These are phyloP conservation scores for Chlorodrepanis virens DNA, from an alignment of 2,113 vertebrate genomes.

Conservation along the genomic window DNA sequence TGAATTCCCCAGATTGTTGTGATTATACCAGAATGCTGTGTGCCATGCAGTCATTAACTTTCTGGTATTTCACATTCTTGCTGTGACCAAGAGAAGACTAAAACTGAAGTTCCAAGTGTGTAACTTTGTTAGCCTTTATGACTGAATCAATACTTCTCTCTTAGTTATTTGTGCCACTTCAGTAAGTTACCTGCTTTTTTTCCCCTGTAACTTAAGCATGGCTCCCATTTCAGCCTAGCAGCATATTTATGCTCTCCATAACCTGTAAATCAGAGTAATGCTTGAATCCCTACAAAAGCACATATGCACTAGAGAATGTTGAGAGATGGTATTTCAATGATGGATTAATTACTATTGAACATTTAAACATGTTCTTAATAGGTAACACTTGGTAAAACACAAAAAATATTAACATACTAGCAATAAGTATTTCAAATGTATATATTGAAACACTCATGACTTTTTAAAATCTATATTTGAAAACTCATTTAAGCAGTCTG, in stretches of 20 bases:
- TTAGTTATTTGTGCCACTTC: background rate
- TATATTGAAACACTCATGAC: background rate
- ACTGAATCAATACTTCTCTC: background rate
- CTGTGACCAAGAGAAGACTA: background rate
- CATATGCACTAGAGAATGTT: background rate
- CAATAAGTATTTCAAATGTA: conserved; percentile 20
- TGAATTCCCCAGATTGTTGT: background rate
- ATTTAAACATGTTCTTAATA: background rate
- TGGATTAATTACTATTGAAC: background rate
- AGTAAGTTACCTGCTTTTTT: background rate
- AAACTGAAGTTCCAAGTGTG: background rate
- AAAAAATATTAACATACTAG: background rate
- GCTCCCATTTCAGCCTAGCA: background rate
- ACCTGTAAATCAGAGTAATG: background rate
- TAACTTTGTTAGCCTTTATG: background rate
- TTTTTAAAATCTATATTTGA: conserved; percentile 34
- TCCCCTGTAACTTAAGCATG: background rate
- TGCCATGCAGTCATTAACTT: background rate
- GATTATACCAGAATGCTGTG: background rate
- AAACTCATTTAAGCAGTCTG: background rate
- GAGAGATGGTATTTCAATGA: background rate
- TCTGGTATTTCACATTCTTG: background rate
- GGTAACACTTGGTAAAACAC: background rate
- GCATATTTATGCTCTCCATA: background rate
- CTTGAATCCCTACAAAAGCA: background rate